Evolutionary conservation across 1,140 invertebrate genomes (phyloP).

Genomic region (Pemphigus obesinymphae): DNA sequence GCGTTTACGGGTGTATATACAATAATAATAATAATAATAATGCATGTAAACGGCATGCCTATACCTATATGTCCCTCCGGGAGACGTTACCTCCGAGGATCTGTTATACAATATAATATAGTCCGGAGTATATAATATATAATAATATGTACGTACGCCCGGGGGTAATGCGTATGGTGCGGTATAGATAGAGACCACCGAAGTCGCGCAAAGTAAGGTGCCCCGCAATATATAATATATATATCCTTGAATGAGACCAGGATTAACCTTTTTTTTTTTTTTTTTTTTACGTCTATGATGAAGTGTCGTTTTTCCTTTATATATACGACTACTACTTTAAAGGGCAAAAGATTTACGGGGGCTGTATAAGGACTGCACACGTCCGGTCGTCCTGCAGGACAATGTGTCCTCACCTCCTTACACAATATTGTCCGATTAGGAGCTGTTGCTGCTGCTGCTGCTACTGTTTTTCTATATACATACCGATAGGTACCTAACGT

Average conservation of each 20-base stretch:
- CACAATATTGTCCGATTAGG: too few species aligned
- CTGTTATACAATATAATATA: slow-evolving; percentile 6
- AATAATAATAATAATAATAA: too few species aligned
- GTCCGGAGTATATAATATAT: too few species aligned
- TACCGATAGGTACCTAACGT: too few species aligned
- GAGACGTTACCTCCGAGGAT: background rate
- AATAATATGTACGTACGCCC: too few species aligned
- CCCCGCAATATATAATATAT: too few species aligned
- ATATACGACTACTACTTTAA: background rate
- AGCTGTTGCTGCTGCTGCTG: too few species aligned
- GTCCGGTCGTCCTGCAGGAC: background rate
- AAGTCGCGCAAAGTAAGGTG: too few species aligned
- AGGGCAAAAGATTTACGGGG: slow-evolving; percentile 8
- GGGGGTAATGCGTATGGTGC: too few species aligned
- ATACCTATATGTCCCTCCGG: background rate
- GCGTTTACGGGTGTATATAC: background rate
- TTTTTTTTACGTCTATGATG: background rate
- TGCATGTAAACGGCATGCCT: background rate
- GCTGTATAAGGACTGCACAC: background rate
- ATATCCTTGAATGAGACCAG: slow-evolving; percentile 19
- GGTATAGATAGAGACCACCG: slow-evolving; percentile 13
- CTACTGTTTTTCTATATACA: too few species aligned
- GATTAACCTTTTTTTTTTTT: slow-evolving; percentile 36
- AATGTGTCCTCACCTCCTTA: background rate
- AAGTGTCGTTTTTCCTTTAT: slow-evolving; percentile 28